Base-by-base conservation (phyloP, 2,797 vertebrate genomes). In the Sphenodon punctatus region DNA sequence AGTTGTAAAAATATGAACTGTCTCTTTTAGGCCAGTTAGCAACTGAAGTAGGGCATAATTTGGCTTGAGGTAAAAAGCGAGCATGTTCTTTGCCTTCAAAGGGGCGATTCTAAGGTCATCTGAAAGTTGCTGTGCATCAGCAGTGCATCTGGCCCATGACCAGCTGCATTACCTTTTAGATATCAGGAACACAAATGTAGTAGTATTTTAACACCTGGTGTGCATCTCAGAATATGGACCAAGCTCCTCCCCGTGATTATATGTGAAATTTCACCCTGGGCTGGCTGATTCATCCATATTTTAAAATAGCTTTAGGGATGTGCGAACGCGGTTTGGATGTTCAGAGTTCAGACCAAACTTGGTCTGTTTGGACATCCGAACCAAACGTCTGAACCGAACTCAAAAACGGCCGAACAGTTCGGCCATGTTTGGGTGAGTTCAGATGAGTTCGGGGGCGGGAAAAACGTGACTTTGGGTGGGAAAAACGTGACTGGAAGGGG, bases 211-310 rank as follows among this genome's bases (percentile, higher is more conserved):
- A 60, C 48, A 58, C 36, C 32, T 0, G 45, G 17, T 23, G 1
- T 69, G n/a, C 13, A 55, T 30, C 25, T 80, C 10, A 64, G 76
- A 86, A 78, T 34, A 8, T 69, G 8, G 7, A 69, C 6, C 63
- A 51, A 61, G 8, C 11, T 71, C 41, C 60, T 72, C n/a, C n/a
- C n/a, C n/a, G n/a, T n/a, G n/a, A n/a, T n/a, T n/a, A n/a, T n/a
- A n/a, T n/a, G 25, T 41, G 60, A 69, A 84, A n/a, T n/a, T 84
- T 10, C 4, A 7, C 80, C 17, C 43, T 79, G n/a, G n/a, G n/a
- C n/a, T 46, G 55, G 25, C 30, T 79, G 61, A 34, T 80, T 41
- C 22, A 75, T 84, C 84, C 68, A 42, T 78, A 65, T 23, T 78
- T 74, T 34, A 41, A 55, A 51, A n/a, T n/a, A n/a, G n/a, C n/a